Percentiles rank a stretch among this genome's conserved stretches.
phyloP scores from a whole-genome alignment of 2,113 vertebrate genomes.

The Cromileptes altivelis region DNA sequence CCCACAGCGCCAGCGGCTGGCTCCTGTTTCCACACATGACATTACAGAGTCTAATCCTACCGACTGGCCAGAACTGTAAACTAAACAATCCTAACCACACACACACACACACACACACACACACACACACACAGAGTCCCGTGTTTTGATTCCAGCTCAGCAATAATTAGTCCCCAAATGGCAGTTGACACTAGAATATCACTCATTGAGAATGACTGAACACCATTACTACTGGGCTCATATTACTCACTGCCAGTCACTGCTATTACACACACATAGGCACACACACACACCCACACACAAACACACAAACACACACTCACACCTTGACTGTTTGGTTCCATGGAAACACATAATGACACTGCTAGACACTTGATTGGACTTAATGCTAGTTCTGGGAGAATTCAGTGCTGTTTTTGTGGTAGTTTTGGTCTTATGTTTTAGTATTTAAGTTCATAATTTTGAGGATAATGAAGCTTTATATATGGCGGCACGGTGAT shows the following conservation, averaged over 20 bases:
- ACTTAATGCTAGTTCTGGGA: constrained; percentile 26
- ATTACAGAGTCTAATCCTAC: constrained; percentile 75
- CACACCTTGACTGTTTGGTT: constrained; percentile 39
- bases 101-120: constrained; percentile 34
- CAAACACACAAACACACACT: neutral
- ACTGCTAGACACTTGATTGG: constrained; percentile 25
- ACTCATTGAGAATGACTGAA: constrained; percentile 70
- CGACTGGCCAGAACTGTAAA: constrained; percentile 77
- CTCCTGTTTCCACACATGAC: constrained; percentile 80
- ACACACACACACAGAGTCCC: constrained; percentile 20
- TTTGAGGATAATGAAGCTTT: neutral
- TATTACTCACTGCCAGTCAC: constrained; percentile 65
- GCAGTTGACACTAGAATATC: constrained; percentile 72
- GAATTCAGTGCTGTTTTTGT: constrained; percentile 22
- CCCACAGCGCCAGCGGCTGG: constrained; percentile 74
- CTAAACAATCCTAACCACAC: constrained; percentile 73
- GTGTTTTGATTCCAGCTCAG: constrained; percentile 75
- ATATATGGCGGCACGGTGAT: too few species aligned
- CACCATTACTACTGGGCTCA: constrained; percentile 63
- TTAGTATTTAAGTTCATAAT: neutral
- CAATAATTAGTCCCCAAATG: constrained; percentile 77
- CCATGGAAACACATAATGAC: constrained; percentile 42
- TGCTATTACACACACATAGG: constrained; percentile 35
- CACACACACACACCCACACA: constrained; percentile 23
- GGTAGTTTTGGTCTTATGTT: constrained; percentile 2